Evolutionary conservation across 2,113 vertebrate genomes (phyloP), one percentile per base, ranked within the genome.

Genomic region (Urocitellus parryii): DNA sequence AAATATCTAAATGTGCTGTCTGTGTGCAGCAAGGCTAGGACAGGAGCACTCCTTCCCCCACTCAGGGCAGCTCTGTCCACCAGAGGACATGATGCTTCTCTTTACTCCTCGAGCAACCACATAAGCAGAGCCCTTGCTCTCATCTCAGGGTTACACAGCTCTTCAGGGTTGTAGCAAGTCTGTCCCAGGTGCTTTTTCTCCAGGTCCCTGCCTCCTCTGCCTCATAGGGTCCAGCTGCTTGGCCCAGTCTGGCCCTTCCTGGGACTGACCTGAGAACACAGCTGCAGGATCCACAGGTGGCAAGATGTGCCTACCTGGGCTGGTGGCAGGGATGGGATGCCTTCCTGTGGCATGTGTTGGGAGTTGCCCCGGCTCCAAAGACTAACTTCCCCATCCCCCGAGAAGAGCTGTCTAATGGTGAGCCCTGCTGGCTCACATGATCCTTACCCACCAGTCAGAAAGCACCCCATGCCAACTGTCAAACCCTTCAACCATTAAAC

Each of bases 21-120:
- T 5, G 68, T 37, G 24, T 48, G 24, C 34, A 58, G 22, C 22
- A 8, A 61, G 12, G 8, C n/a, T 8, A 25, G 45, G 53, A 2
- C 25, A 17, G 0, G 2, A 11, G 24, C 0, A 2, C 5, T 32
- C n/a, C 25, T 39, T 48, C 14, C 1, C 17, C 5, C 20, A n/a
- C 16, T 9, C 42, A 13, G 25, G 0, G 2, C n/a, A 16, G 17
- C 13, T 11, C 2, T 20, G 0, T 1, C 8, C 34, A 1, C 0
- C 4, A 42, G 27, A 53, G 16, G 61, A 58, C 42, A 4, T 8
- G 0, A 8, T 34, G 48, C 24, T 13, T n/a, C 58, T 10, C 4
- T 65, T 61, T 14, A 16, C 53, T 56, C 27, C 20, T 51, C 4
- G 9, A 27, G 83, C 8, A 67, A 22, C 56, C 0, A 0, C 0